Evolutionary conservation across 1,140 invertebrate genomes (phyloP).

Genomic region (Melipona quadrifasciata): DNA sequence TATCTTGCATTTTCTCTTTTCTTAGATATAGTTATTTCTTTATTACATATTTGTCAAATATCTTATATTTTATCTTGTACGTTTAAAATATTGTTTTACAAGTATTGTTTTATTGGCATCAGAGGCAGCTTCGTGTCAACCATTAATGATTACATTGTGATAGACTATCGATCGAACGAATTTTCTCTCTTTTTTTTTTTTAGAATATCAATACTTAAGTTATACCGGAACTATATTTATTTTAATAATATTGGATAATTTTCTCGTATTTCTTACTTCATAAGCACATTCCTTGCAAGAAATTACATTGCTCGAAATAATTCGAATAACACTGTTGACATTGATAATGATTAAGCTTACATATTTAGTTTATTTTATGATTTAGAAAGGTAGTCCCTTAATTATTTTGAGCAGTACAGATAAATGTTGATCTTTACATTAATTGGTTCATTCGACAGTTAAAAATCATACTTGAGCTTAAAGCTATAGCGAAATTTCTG

Average conservation of each 20-base stretch:
- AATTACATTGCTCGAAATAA: slow-evolving; percentile 3
- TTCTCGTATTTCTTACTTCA: not conserved
- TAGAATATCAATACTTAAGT: not conserved
- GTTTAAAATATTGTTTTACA: slow-evolving; percentile 24
- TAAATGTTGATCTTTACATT: not conserved
- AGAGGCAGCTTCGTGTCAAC: slow-evolving; percentile 11
- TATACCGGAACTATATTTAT: not conserved
- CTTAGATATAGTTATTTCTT: not conserved
- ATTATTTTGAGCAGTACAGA: slow-evolving; percentile 17
- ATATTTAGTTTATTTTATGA: not conserved
- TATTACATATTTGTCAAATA: not conserved
- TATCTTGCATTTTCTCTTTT: not conserved
- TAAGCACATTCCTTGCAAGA: not conserved
- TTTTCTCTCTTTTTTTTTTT: not conserved
- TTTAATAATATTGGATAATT: not conserved
- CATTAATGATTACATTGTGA: not conserved
- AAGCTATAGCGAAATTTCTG: not conserved
- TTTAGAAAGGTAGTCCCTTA: not conserved
- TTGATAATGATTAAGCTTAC: not conserved
- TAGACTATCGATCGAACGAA: slow-evolving; percentile 5
- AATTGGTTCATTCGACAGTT: not conserved
- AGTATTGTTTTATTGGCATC: slow-evolving; percentile 10
- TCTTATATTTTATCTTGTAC: not conserved
- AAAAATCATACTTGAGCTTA: not conserved
- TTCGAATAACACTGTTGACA: not conserved